A percentile compares a stretch with the other conserved stretches of the same genome.
Conservation (phyloP, 2,797 vertebrate species). For the Acanthurus tractus region DNA sequence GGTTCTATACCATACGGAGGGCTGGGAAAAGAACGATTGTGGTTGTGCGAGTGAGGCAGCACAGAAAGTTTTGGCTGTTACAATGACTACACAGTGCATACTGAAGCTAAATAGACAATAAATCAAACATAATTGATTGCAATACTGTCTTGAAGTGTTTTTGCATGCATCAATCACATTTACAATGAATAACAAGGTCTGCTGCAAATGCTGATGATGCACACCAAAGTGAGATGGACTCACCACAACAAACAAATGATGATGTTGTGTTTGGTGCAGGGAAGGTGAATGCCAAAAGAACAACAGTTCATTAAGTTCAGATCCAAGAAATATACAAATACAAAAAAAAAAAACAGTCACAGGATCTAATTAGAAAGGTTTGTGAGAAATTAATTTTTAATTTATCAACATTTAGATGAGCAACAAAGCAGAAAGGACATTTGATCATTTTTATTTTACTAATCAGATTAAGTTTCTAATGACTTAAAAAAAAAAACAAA, state of each 20-base stretch:
- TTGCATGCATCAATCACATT: conserved; percentile 79
- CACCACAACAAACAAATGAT: conserved; percentile 57
- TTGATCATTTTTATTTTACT: conserved; percentile 13
- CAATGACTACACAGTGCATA: conserved; percentile 52
- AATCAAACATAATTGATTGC: conserved; percentile 84
- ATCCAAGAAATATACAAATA: conserved; percentile 34
- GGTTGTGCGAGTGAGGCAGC: conserved; percentile 42
- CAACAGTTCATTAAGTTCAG: conserved; percentile 43
- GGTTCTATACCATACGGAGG: conserved; percentile 33
- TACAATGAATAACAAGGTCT: conserved; percentile 78
- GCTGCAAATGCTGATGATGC: conserved; percentile 70
- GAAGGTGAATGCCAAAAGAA: conserved; percentile 47
- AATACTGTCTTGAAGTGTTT: conserved; percentile 74
- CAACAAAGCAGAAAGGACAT: conserved; percentile 16
- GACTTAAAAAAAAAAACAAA: too few species aligned
- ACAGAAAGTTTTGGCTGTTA: conserved; percentile 64
- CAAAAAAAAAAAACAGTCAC: conserved; percentile 14
- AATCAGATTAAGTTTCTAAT: background rate
- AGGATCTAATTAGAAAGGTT: conserved; percentile 29
- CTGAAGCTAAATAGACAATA: conserved; percentile 74
- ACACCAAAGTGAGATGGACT: conserved; percentile 59
- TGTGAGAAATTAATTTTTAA: conserved; percentile 32
- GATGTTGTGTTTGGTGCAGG: conserved; percentile 29
- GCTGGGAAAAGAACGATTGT: conserved; percentile 46
- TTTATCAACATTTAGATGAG: conserved; percentile 18